phyloP scores from a whole-genome alignment of 2,113 vertebrate genomes.

The Oreochromis tanganicae region DNA sequence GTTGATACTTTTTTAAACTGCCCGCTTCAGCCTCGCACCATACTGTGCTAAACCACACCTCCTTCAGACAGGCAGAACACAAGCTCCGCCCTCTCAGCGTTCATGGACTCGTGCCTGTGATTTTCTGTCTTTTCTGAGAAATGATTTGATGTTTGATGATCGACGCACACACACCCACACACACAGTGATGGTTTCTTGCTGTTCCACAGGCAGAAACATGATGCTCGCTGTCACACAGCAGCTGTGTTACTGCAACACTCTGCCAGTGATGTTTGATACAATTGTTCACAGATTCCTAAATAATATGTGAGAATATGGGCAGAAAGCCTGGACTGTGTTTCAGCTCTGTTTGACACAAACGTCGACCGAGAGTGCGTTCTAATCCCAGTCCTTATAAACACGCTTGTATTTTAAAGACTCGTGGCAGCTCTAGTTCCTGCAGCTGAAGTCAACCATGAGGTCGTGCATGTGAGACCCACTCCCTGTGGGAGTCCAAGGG shows the following conservation, averaged over 20 bases:
- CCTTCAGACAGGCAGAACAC: not conserved
- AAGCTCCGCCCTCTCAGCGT: not conserved
- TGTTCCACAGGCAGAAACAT: not conserved
- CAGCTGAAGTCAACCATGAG: not conserved
- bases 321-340: not conserved
- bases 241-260: not conserved
- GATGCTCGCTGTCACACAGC: not conserved
- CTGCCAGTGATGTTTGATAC: not conserved
- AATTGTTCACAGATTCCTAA: not conserved
- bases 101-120: not conserved
- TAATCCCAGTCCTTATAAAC: not conserved
- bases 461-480: not conserved
- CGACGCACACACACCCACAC: not conserved
- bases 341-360: not conserved
- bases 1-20: not conserved
- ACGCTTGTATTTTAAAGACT: not conserved
- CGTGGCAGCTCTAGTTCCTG: not conserved
- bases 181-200: not conserved
- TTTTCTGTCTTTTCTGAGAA: not conserved
- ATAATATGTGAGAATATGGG: not conserved
- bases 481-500: not conserved
- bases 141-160: not conserved
- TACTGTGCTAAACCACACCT: not conserved
- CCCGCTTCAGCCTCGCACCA: not conserved
- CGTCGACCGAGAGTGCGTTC: not conserved